Evolutionary conservation across 1,140 invertebrate species (phyloP).

Genomic region (Aphelenchoides fujianensis): DNA sequence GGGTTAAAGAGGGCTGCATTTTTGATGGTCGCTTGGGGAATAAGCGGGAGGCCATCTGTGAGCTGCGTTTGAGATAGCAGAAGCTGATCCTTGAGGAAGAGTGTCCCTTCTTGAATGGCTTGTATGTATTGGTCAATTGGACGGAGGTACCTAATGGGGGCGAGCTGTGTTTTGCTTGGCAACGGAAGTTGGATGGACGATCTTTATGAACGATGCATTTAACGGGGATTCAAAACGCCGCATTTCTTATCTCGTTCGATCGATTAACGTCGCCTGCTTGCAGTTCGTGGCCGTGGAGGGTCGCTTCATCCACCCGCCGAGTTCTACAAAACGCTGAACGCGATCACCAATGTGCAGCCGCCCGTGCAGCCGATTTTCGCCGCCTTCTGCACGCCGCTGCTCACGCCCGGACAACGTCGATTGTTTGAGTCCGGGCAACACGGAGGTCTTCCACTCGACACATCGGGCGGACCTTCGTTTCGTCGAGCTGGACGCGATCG

Average conservation of each 20-base stretch:
- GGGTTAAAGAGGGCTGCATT: too few species aligned
- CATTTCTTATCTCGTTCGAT: not conserved
- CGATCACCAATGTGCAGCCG: constrained; percentile 67
- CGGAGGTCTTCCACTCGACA: constrained; percentile 91
- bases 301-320: constrained; percentile 84
- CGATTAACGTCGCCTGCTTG: constrained; percentile 39
- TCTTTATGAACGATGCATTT: too few species aligned
- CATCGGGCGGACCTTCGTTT: constrained; percentile 98
- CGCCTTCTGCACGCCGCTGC: constrained; percentile 93
- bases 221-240: too few species aligned
- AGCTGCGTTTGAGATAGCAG: too few species aligned
- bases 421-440: constrained; percentile 89
- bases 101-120: too few species aligned
- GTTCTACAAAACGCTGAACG: constrained; percentile 46
- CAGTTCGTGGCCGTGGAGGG: constrained; percentile 93
- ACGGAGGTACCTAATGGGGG: too few species aligned
- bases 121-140: too few species aligned
- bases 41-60: too few species aligned
- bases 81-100: too few species aligned
- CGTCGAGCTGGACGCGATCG: constrained; percentile 84
- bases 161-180: too few species aligned
- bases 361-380: constrained; percentile 93
- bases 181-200: too few species aligned
- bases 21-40: too few species aligned
- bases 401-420: constrained; percentile 90